phyloP scores from a whole-genome alignment of 2,797 vertebrate species.

The Poecilia wingei region DNA sequence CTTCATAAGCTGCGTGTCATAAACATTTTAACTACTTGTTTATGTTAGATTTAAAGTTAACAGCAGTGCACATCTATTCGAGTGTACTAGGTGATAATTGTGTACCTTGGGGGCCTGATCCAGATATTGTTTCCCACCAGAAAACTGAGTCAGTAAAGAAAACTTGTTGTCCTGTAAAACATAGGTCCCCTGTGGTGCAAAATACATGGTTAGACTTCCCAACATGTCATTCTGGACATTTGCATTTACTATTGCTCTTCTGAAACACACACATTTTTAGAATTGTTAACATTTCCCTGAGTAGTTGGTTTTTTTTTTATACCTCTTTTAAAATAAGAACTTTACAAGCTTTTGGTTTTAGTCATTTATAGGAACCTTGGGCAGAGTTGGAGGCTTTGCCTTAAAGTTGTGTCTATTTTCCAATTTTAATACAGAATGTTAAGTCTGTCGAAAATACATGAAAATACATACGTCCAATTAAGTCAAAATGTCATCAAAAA shows the following conservation, averaged over 20 bases:
- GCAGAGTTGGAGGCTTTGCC: neutral
- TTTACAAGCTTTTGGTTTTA: neutral
- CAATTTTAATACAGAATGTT: no score
- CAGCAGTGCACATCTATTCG: neutral
- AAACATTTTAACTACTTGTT: neutral
- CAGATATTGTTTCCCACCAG: constrained; percentile 86
- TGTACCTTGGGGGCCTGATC: constrained; percentile 88
- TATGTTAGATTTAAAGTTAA: neutral
- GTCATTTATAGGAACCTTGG: neutral
- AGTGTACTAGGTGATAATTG: neutral
- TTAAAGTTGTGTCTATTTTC: no score
- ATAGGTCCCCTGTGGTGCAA: constrained; percentile 84
- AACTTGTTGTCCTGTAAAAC: constrained; percentile 89
- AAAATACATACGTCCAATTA: no score
- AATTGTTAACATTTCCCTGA: neutral
- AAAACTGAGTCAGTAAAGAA: constrained; percentile 82
- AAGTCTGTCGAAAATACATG: no score
- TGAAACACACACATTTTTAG: neutral
- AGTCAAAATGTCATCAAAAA: no score
- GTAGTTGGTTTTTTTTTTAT: neutral
- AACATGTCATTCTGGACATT: neutral
- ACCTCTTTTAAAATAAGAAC: neutral
- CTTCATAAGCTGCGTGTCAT: neutral
- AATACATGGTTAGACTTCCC: constrained; percentile 6
- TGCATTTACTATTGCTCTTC: neutral